A percentile compares a stretch with the other conserved stretches of the same genome.
Conservation (phyloP, 2,797 vertebrate genomes). For the Rhodeus uyekii region DNA sequence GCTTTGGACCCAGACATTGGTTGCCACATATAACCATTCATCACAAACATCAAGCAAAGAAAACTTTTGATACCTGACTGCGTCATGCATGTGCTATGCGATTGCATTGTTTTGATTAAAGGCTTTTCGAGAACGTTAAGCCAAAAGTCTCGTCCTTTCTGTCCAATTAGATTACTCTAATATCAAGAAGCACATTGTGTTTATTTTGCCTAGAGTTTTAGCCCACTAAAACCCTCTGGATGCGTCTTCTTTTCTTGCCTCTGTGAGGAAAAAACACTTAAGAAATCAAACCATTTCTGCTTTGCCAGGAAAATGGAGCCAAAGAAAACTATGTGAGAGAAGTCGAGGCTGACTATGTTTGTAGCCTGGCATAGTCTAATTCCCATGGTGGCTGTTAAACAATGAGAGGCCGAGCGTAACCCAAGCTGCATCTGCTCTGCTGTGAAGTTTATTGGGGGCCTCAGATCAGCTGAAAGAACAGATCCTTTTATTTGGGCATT, state of each 20-base stretch:
- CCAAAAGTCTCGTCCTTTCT: background rate
- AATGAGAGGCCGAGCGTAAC: conserved; percentile 54
- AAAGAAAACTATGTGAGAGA: conserved; percentile 43
- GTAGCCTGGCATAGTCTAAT: conserved; percentile 26
- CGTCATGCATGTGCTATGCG: background rate
- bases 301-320: conserved; percentile 32
- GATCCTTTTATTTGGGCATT: conserved; percentile 49
- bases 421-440: conserved; percentile 56
- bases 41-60: background rate
- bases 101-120: conserved; percentile 2
- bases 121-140: conserved; percentile 1
- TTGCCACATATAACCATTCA: too few relatives aligned
- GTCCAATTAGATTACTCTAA: background rate
- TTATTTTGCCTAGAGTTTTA: conserved; percentile 29
- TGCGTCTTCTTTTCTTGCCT: conserved; percentile 15
- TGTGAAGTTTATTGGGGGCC: conserved; percentile 61
- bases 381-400: conserved; percentile 47
- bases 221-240: conserved; percentile 11
- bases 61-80: background rate
- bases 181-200: conserved; percentile 4
- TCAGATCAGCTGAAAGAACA: conserved; percentile 49
- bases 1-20: background rate
- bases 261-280: conserved; percentile 15
- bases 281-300: conserved; percentile 27
- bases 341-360: conserved; percentile 20